A percentile compares a stretch with the other conserved stretches of the same genome.
Evolutionary conservation across 2,797 vertebrate genomes (phyloP).

Genomic region (Coracias cyanogaster): DNA sequence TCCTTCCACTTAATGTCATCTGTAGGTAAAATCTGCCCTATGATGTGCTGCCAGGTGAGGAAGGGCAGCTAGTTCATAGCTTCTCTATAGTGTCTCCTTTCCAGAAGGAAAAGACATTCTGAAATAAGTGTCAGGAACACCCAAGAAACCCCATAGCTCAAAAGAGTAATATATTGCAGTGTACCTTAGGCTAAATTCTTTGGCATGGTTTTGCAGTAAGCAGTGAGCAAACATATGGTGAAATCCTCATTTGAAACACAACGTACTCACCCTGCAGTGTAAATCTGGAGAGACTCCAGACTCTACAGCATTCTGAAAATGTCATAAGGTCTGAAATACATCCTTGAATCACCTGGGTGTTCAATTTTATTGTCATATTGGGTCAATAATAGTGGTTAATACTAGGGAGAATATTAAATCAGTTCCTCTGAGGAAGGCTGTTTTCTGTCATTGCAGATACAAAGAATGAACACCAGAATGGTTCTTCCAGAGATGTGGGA

Average conservation of each 20-base stretch:
- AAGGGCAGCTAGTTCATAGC: not conserved
- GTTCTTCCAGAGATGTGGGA: conserved; percentile 44
- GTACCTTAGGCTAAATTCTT: not conserved
- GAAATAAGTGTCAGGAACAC: not conserved
- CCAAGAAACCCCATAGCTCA: not conserved
- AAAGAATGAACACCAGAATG: conserved; percentile 26
- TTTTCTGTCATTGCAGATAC: conserved; percentile 47
- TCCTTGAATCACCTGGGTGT: not conserved
- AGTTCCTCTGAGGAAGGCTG: conserved; percentile 6
- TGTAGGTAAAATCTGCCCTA: not conserved
- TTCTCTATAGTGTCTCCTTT: not conserved
- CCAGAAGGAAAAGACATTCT: not conserved
- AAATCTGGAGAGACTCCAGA: not conserved
- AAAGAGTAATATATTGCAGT: not conserved
- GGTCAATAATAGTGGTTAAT: not conserved
- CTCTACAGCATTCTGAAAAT: not conserved
- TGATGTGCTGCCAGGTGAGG: not conserved
- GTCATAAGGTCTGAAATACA: not conserved
- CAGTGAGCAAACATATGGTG: not conserved
- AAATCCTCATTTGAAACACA: not conserved
- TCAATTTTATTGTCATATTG: not conserved
- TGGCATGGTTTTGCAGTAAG: not conserved
- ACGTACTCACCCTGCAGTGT: not conserved
- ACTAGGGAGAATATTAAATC: not conserved
- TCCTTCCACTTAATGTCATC: not conserved